Evolutionary conservation across 1,140 invertebrate genomes (phyloP).

Genomic region (Bombus haemorrhoidalis): DNA sequence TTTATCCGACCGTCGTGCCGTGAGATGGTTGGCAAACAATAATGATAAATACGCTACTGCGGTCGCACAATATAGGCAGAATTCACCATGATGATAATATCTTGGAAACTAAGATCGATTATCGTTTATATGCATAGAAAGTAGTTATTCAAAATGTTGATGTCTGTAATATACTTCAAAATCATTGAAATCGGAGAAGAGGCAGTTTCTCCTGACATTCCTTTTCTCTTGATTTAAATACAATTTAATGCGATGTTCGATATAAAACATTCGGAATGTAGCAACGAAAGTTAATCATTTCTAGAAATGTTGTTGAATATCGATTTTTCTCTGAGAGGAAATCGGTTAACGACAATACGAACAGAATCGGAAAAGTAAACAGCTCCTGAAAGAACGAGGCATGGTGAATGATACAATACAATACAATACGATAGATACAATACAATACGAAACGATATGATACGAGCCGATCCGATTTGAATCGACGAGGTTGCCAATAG

Average conservation of each 20-base stretch:
- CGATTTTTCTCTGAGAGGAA: neutral
- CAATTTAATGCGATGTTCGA: neutral
- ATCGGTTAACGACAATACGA: neutral
- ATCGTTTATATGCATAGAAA: too few relatives aligned
- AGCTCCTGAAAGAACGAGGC: neutral
- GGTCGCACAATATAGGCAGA: too few relatives aligned
- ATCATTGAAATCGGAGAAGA: too few relatives aligned
- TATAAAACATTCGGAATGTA: neutral
- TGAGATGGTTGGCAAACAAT: too few relatives aligned
- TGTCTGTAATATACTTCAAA: too few relatives aligned
- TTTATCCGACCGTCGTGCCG: too few relatives aligned
- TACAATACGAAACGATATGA: neutral
- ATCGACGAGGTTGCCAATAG: too few relatives aligned
- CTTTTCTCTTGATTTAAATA: neutral
- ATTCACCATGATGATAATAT: too few relatives aligned
- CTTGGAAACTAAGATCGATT: too few relatives aligned
- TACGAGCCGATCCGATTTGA: neutral
- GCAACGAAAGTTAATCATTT: neutral
- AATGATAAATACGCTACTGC: too few relatives aligned
- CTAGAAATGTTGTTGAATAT: neutral
- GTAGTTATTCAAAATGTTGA: too few relatives aligned
- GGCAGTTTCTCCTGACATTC: too few relatives aligned
- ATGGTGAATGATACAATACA: neutral
- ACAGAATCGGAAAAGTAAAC: neutral
- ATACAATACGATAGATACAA: neutral